phyloP scores from a whole-genome alignment of 2,797 vertebrate species.

The Kryptopterus vitreolus region DNA sequence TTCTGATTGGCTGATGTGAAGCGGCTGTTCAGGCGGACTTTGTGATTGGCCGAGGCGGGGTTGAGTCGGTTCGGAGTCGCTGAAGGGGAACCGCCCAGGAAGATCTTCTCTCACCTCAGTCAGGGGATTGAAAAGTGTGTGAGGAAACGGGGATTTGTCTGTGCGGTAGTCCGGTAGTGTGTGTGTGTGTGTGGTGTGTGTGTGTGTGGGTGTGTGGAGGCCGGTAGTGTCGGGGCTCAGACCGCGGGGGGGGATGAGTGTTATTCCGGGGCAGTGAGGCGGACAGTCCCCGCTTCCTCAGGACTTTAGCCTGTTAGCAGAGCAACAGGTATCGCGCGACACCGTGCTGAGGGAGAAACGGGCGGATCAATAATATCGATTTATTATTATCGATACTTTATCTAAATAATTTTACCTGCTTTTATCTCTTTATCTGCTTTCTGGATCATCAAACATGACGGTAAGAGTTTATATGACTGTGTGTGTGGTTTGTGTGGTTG shows the following conservation, averaged over 20 bases:
- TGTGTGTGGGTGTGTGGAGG: no score
- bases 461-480: conserved; percentile 60
- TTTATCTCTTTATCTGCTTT: background rate
- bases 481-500: no score
- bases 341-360: no score
- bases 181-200: no score
- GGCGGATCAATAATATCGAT: no score
- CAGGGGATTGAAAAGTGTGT: background rate
- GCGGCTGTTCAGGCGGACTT: no score
- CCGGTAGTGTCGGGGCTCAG: background rate
- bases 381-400: background rate
- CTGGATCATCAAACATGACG: conserved; percentile 75
- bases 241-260: no score
- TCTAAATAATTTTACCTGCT: background rate
- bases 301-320: conserved; percentile 12
- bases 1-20: conserved; percentile 23
- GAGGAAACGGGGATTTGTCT: conserved; percentile 10
- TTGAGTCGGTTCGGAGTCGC: background rate
- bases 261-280: no score
- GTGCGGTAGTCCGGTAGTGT: no score
- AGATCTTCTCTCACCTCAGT: conserved; percentile 59
- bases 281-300: background rate
- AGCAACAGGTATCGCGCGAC: conserved; percentile 14
- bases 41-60: conserved; percentile 12
- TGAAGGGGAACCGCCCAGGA: conserved; percentile 74